Percentiles rank a stretch among this genome's conserved stretches.
These are phyloP conservation scores for Drosophila melanogaster DNA, from an alignment of 1,140 invertebrate genomes.

Conservation along the genomic window DNA sequence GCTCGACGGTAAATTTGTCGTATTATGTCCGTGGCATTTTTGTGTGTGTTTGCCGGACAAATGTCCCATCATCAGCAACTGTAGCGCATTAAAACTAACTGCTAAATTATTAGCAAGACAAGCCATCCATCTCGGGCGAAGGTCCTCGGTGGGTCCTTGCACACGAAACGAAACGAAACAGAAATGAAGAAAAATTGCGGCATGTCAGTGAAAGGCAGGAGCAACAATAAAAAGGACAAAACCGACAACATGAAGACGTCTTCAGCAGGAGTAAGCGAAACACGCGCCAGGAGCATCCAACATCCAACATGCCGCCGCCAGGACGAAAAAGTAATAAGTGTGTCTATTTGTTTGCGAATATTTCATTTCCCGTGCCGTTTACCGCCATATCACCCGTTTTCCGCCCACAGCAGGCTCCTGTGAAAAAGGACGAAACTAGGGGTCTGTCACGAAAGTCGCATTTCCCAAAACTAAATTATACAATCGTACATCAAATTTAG, in stretches of 20 bases:
- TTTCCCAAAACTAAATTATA: slow-evolving; percentile 38
- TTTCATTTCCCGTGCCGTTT: slow-evolving; percentile 77
- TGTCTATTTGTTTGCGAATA: slow-evolving; percentile 82
- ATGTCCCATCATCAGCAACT: slow-evolving; percentile 30
- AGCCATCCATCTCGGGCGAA: slow-evolving; percentile 65
- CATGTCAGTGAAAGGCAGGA: slow-evolving; percentile 75
- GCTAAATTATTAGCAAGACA: slow-evolving; percentile 78
- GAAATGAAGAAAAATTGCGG: slow-evolving; percentile 82
- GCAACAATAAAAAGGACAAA: slow-evolving; percentile 72
- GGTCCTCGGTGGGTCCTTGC: slow-evolving; percentile 35
- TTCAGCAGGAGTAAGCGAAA: slow-evolving; percentile 66
- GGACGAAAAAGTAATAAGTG: slow-evolving; percentile 79
- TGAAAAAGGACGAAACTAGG: slow-evolving; percentile 24
- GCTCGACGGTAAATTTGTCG: neutral
- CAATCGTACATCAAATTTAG: slow-evolving; percentile 43
- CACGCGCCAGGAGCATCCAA: slow-evolving; percentile 76
- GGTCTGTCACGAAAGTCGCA: slow-evolving; percentile 37
- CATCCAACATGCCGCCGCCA: slow-evolving; percentile 62
- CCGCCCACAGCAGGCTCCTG: slow-evolving; percentile 19
- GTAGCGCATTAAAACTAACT: slow-evolving; percentile 76
- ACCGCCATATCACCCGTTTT: slow-evolving; percentile 12
- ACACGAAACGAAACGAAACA: slow-evolving; percentile 27
- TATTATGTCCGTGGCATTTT: neutral
- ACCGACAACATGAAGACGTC: slow-evolving; percentile 74
- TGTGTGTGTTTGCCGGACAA: slow-evolving; percentile 10